phyloP scores from a whole-genome alignment of 1,140 invertebrate genomes.

The Daktulosphaira vitifoliae region DNA sequence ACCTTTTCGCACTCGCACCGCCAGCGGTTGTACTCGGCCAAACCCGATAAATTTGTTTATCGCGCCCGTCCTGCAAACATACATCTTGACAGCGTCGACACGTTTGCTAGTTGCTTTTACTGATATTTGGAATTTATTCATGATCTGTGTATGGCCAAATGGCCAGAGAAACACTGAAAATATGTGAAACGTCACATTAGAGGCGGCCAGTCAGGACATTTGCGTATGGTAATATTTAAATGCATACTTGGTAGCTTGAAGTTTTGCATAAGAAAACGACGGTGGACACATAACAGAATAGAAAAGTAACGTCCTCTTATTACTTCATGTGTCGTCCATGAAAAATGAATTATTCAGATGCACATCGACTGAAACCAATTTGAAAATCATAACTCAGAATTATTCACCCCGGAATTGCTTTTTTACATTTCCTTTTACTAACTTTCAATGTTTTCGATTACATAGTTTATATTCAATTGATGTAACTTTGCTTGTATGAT shows the following conservation, averaged over 20 bases:
- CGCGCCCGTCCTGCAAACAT: neutral
- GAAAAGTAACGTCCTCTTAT: too few relatives aligned
- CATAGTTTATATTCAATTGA: too few relatives aligned
- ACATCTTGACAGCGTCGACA: neutral
- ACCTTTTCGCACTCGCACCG: neutral
- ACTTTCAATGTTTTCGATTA: neutral
- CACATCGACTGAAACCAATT: constrained; percentile 20
- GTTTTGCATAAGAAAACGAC: neutral
- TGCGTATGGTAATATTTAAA: neutral
- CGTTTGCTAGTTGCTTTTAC: too few relatives aligned
- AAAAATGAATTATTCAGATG: constrained; percentile 30
- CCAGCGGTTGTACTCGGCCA: too few relatives aligned
- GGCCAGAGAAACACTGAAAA: too few relatives aligned
- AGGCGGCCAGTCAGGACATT: too few relatives aligned
- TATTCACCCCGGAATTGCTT: neutral
- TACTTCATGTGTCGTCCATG: neutral
- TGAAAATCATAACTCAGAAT: neutral
- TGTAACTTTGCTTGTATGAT: too few relatives aligned
- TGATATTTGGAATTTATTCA: too few relatives aligned
- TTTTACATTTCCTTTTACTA: neutral
- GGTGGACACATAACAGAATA: neutral
- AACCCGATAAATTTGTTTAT: neutral
- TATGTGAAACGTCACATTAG: too few relatives aligned
- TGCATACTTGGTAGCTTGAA: neutral
- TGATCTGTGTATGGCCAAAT: too few relatives aligned